Percentiles rank a stretch among this genome's conserved stretches.
Evolutionary conservation across 1,140 invertebrate species (phyloP).

Genomic region (Dysdera silvatica): DNA sequence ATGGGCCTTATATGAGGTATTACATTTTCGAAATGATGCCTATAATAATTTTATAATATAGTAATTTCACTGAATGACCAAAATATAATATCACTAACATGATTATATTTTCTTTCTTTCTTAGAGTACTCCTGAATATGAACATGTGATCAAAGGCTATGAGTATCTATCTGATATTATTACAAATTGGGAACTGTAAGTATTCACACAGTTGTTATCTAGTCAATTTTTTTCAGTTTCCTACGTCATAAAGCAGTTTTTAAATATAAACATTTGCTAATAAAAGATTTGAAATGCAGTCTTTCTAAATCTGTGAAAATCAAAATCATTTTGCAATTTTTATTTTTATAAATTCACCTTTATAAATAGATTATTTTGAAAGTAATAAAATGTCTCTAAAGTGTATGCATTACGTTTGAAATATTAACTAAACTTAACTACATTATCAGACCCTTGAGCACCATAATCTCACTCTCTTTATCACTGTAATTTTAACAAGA

Average conservation of each 20-base stretch:
- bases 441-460: too few relatives aligned
- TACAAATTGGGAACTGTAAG: slow-evolving; percentile 82
- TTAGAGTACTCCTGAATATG: slow-evolving; percentile 68
- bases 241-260: neutral
- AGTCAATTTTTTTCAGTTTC: neutral
- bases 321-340: neutral
- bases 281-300: neutral
- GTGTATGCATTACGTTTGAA: too few relatives aligned
- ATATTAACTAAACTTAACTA: too few relatives aligned
- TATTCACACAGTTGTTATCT: too few relatives aligned
- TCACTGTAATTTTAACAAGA: too few relatives aligned
- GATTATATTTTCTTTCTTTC: slow-evolving; percentile 11
- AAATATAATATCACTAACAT: neutral
- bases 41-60: neutral
- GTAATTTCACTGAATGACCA: neutral
- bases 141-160: slow-evolving; percentile 85
- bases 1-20: slow-evolving; percentile 77
- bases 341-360: too few relatives aligned
- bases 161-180: slow-evolving; percentile 91
- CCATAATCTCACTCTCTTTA: too few relatives aligned
- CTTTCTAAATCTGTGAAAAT: neutral
- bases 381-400: too few relatives aligned
- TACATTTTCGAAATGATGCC: neutral
- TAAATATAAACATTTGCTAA: neutral
- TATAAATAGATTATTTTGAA: too few relatives aligned